Conservation (phyloP, 1,140 invertebrate species). For the Neodiprion virginianus region DNA sequence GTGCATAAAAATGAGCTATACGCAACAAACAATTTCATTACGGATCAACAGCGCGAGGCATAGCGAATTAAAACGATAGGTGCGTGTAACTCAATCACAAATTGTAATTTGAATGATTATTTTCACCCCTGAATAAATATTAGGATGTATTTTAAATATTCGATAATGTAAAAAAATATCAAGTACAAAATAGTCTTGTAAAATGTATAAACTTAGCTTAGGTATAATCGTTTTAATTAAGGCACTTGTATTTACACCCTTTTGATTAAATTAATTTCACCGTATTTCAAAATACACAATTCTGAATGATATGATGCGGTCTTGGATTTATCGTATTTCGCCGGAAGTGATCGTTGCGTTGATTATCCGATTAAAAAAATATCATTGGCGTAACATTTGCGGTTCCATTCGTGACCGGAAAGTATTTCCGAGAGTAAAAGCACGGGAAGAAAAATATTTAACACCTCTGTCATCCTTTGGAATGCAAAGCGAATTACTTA, state of each 20-base stretch:
- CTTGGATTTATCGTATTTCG: not conserved
- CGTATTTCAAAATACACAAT: not conserved
- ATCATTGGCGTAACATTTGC: not conserved
- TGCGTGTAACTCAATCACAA: no score
- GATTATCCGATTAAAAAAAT: conserved; percentile 2
- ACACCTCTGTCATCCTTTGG: no score
- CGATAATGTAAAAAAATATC: conserved; percentile 44
- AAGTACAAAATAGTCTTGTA: conserved; percentile 50
- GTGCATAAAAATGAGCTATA: not conserved
- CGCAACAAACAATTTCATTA: no score
- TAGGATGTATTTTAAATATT: conserved; percentile 54
- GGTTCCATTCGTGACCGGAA: no score
- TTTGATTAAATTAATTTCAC: conserved; percentile 9
- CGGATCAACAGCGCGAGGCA: no score
- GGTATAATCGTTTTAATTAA: conserved; percentile 40
- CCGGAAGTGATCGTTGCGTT: not conserved
- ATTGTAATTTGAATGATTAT: no score
- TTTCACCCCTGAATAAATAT: conserved; percentile 35
- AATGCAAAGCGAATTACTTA: no score
- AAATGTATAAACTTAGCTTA: conserved; percentile 23
- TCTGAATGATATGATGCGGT: no score
- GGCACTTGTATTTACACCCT: conserved; percentile 52
- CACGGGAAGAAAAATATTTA: no score
- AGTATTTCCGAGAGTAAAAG: no score
- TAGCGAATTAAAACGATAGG: no score